Evolutionary conservation across 2,113 vertebrate genomes (phyloP), one percentile per base, ranked within the genome.

Genomic region (Hepsetus odoe): DNA sequence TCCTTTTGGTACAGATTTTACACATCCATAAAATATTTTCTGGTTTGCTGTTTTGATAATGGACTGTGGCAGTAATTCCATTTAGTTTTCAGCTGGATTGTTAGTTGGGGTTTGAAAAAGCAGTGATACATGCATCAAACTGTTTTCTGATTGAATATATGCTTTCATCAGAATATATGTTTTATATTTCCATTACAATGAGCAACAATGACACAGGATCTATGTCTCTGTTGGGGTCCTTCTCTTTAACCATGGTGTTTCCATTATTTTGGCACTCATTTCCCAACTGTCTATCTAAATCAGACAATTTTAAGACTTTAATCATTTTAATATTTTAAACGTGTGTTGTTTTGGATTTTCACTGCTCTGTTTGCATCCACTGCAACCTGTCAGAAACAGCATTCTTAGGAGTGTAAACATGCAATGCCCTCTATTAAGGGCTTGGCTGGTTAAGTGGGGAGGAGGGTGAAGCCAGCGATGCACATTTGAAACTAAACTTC

Each of bases 321-420:
- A n/a, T n/a, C n/a, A n/a, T n/a, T n/a, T n/a, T n/a, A n/a, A n/a
- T n/a, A n/a, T n/a, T n/a, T n/a, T n/a, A 26, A n/a, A 18, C 16
- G 30, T 62, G 30, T n/a, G 8, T 1, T 35, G 35, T 20, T 65
- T 46, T 22, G 26, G 3, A 5, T 49, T 65, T 35, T 24, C 46
- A 24, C 20, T 69, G 40, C 44, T 35, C 16, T 65, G 28, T 38
- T 18, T 22, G 61, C 9, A 11, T 24, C 8, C 33, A 55, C 2
- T 24, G 51, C 51, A 22, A 55, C 12, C 32, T 65, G 18, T 65
- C 18, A 65, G 61, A n/a, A 20, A 11, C 61, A 38, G 61, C 33
- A 35, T 35, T 65, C 32, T 33, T 65, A 33, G 62, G 35, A 62
- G 72, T 73, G 33, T 78, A 84, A 76, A 86, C 80, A 82, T 67